Evolutionary conservation across 1,140 invertebrate genomes (phyloP).

Genomic region (Alviniconcha marisindica): DNA sequence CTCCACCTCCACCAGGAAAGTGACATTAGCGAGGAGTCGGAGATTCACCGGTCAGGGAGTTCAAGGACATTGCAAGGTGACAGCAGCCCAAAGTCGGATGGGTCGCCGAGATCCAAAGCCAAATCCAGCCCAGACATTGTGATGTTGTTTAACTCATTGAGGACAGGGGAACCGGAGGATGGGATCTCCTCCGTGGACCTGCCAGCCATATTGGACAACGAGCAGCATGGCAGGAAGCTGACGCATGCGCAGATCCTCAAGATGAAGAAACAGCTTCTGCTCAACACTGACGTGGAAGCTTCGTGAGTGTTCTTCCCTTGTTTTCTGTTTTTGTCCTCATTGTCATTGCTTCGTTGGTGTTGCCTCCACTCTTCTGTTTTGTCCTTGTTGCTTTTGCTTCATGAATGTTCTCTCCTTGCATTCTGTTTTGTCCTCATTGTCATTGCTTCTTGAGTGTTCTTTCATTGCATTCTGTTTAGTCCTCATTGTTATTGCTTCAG

Average conservation of each 20-base stretch:
- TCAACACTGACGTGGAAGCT: constrained; percentile 77
- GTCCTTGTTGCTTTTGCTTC: too few relatives aligned
- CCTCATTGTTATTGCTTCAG: too few relatives aligned
- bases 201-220: constrained; percentile 50
- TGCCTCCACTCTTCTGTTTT: too few relatives aligned
- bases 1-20: constrained; percentile 76
- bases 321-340: too few relatives aligned
- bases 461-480: too few relatives aligned
- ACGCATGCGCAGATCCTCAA: constrained; percentile 73
- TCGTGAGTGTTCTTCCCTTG: constrained; percentile 75
- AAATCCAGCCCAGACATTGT: constrained; percentile 71
- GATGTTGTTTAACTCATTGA: constrained; percentile 59
- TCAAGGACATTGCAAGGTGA: constrained; percentile 6
- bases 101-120: constrained; percentile 42
- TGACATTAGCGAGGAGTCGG: constrained; percentile 67
- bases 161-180: constrained; percentile 71
- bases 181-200: constrained; percentile 78
- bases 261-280: constrained; percentile 77
- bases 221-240: constrained; percentile 57
- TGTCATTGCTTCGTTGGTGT: too few relatives aligned
- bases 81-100: not conserved
- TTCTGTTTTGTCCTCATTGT: too few relatives aligned
- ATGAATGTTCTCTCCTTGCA: too few relatives aligned
- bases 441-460: too few relatives aligned
- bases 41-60: constrained; percentile 9